Conservation (phyloP, 2,797 vertebrate species). For the Threskiornis aethiopicus region DNA sequence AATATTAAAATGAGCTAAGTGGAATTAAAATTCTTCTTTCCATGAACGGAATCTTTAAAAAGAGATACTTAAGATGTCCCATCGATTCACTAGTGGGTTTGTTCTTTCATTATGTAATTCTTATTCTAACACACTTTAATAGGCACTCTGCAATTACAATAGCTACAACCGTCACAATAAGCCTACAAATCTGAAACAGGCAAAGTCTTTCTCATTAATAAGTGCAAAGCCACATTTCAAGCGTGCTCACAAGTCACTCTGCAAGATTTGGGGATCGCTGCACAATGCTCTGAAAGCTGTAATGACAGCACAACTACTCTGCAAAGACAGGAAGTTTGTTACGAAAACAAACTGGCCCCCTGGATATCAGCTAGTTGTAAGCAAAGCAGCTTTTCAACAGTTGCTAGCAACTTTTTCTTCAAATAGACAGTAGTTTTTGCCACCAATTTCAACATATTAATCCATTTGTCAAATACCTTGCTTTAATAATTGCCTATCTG, state of each 20-base stretch:
- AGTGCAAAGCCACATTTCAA: conserved; percentile 62
- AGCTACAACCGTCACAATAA: conserved; percentile 48
- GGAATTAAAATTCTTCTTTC: conserved; percentile 6
- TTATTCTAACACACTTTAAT: conserved; percentile 29
- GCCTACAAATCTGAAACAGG: conserved; percentile 43
- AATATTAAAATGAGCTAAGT: neutral
- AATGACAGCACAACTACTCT: conserved; percentile 68
- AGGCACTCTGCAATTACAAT: conserved; percentile 32
- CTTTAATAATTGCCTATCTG: neutral
- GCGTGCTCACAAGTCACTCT: conserved; percentile 28
- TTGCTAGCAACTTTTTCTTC: neutral
- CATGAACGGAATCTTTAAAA: neutral
- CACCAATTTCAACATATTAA: neutral
- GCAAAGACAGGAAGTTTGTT: conserved; percentile 73
- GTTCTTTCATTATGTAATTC: conserved; percentile 51
- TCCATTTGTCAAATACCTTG: neutral
- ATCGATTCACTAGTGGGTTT: conserved; percentile 9
- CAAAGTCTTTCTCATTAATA: conserved; percentile 28
- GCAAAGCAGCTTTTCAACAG: conserved; percentile 55
- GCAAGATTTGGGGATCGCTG: conserved; percentile 43
- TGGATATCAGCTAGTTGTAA: conserved; percentile 62
- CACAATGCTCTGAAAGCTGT: conserved; percentile 61
- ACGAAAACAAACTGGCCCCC: conserved; percentile 68
- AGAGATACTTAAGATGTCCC: conserved; percentile 2
- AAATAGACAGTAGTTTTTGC: neutral